Evolutionary conservation across 2,888 invertebrate species (phyloP).

Genomic region (Sinotaia quadrata): DNA sequence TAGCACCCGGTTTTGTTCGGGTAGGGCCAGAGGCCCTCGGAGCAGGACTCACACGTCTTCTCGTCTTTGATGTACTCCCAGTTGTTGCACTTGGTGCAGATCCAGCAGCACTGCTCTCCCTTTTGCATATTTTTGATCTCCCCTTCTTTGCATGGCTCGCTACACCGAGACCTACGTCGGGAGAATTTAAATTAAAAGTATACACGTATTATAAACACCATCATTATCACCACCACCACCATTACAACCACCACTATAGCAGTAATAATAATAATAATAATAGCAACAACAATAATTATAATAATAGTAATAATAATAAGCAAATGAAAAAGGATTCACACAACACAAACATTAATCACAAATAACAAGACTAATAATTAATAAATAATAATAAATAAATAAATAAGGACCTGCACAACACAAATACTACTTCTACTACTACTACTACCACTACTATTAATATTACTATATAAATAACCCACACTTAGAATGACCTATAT

Average conservation of each 20-base stretch:
- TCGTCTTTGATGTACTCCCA: conserved; percentile 69
- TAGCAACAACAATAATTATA: not conserved
- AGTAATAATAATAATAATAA: not conserved
- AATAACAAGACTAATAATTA: no score
- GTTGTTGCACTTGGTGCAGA: conserved; percentile 66
- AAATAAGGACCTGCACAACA: no score
- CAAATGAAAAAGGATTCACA: not conserved
- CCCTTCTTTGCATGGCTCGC: conserved; percentile 71
- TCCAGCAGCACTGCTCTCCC: conserved; percentile 74
- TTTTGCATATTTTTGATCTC: conserved; percentile 72
- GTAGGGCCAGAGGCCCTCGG: conserved; percentile 67
- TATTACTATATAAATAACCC: no score
- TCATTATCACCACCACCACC: no score
- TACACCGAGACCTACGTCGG: conserved; percentile 68
- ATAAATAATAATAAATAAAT: no score
- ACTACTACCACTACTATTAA: no score
- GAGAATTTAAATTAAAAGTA: no score
- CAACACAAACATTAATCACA: no score
- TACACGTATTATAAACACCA: no score
- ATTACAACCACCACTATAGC: no score
- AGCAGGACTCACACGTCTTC: conserved; percentile 67
- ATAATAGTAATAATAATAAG: not conserved
- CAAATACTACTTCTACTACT: no score
- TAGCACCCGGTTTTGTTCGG: conserved; percentile 62
- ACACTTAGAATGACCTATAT: no score